These are phyloP conservation scores for Sprattus sprattus DNA, from an alignment of 2,113 vertebrate genomes.

Conservation along the genomic window DNA sequence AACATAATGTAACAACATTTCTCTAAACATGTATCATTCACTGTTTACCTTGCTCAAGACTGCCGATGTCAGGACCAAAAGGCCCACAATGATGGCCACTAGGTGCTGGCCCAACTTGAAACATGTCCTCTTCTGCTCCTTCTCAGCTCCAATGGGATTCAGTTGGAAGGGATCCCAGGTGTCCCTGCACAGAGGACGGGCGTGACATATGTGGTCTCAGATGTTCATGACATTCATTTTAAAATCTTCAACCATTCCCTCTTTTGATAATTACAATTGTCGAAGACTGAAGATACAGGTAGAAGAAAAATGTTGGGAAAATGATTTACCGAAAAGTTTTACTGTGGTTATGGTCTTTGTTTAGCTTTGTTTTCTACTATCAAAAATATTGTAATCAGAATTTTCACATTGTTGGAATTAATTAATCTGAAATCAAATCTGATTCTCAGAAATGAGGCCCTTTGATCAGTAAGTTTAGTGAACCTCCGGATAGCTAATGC, in stretches of 20 bases:
- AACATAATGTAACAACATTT: background rate
- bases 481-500: too few species aligned
- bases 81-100: conserved; percentile 66
- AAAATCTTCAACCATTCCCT: background rate
- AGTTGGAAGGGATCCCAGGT: conserved; percentile 78
- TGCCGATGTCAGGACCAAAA: conserved; percentile 65
- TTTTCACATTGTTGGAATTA: too few species aligned
- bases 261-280: too few species aligned
- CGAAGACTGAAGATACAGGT: too few species aligned
- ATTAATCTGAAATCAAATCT: too few species aligned
- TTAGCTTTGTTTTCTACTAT: too few species aligned
- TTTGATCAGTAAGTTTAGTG: too few species aligned
- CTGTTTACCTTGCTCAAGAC: conserved; percentile 68
- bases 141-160: conserved; percentile 71
- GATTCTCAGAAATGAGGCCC: too few species aligned
- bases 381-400: too few species aligned
- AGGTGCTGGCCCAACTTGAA: conserved; percentile 64
- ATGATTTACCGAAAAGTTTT: too few species aligned
- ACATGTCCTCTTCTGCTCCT: conserved; percentile 67
- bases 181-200: conserved; percentile 54
- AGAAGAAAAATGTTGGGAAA: too few species aligned
- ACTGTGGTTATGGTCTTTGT: too few species aligned
- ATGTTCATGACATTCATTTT: background rate
- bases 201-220: background rate
- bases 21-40: background rate